These are phyloP conservation scores for Scophthalmus maximus DNA, from an alignment of 2,113 vertebrate genomes.

Conservation along the genomic window DNA sequence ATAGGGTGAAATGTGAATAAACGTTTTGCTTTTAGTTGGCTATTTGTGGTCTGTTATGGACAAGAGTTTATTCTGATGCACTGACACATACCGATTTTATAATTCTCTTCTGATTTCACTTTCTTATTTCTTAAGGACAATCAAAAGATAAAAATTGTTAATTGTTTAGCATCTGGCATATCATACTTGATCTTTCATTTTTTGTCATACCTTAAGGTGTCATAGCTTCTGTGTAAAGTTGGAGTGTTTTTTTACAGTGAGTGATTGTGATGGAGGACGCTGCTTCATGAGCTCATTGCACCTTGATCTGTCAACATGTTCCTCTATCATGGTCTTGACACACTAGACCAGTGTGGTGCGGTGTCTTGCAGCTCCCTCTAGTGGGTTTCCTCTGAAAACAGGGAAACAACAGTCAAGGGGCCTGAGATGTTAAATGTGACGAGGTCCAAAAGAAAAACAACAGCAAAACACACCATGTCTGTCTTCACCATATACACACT, in stretches of 20 bases:
- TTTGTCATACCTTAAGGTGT: too few species aligned
- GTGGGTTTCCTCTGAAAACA: slow-evolving; percentile 50
- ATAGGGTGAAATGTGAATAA: too few species aligned
- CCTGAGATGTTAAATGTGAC: neutral
- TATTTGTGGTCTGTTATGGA: too few species aligned
- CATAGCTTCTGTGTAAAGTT: too few species aligned
- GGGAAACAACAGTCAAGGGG: neutral
- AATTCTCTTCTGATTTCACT: too few species aligned
- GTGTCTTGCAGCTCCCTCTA: slow-evolving; percentile 65
- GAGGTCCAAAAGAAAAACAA: slow-evolving; percentile 25
- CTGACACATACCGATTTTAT: too few species aligned
- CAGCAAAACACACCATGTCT: neutral
- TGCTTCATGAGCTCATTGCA: neutral
- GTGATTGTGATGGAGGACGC: neutral
- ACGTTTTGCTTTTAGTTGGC: too few species aligned
- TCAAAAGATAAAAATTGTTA: too few species aligned
- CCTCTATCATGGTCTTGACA: neutral
- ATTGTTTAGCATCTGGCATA: too few species aligned
- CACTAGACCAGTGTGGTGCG: neutral
- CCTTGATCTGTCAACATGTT: neutral
- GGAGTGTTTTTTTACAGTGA: neutral
- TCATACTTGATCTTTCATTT: too few species aligned
- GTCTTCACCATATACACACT: neutral
- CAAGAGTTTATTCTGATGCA: too few species aligned
- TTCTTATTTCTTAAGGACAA: too few species aligned